These are phyloP conservation scores for Brevimyrus niger DNA, from an alignment of 2,113 vertebrate genomes.

Conservation along the genomic window DNA sequence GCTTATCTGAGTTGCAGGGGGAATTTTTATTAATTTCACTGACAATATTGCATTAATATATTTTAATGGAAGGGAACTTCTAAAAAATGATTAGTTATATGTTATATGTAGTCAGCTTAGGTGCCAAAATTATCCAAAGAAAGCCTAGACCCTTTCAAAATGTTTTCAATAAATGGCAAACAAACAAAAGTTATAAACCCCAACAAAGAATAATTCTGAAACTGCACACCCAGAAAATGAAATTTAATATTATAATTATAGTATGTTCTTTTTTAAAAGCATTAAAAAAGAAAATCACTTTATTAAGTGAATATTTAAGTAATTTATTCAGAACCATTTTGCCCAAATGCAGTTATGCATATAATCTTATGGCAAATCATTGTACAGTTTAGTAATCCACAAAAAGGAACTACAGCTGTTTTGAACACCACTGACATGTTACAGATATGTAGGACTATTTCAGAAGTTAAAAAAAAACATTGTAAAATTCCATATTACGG, in stretches of 20 bases:
- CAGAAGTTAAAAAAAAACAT: not conserved
- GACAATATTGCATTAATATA: not conserved
- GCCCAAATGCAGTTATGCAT: not conserved
- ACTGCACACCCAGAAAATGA: not conserved
- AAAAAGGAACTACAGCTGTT: too few relatives aligned
- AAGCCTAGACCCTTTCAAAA: not conserved
- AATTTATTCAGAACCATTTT: not conserved
- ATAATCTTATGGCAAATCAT: not conserved
- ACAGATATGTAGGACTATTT: not conserved
- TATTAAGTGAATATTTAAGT: not conserved
- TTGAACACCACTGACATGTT: not conserved
- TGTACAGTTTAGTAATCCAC: not conserved
- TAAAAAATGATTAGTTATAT: too few relatives aligned
- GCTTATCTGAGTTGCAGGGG: not conserved
- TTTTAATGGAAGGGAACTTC: too few relatives aligned
- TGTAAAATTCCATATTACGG: not conserved
- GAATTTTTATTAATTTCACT: not conserved
- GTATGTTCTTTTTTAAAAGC: not conserved
- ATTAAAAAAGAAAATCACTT: not conserved
- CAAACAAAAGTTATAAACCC: not conserved
- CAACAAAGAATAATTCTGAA: not conserved
- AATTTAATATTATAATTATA: not conserved
- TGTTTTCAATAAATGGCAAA: not conserved
- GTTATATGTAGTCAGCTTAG: not conserved
- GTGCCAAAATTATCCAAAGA: not conserved